Base-by-base conservation (phyloP, 1,140 invertebrate species). In the Portunus trituberculatus region DNA sequence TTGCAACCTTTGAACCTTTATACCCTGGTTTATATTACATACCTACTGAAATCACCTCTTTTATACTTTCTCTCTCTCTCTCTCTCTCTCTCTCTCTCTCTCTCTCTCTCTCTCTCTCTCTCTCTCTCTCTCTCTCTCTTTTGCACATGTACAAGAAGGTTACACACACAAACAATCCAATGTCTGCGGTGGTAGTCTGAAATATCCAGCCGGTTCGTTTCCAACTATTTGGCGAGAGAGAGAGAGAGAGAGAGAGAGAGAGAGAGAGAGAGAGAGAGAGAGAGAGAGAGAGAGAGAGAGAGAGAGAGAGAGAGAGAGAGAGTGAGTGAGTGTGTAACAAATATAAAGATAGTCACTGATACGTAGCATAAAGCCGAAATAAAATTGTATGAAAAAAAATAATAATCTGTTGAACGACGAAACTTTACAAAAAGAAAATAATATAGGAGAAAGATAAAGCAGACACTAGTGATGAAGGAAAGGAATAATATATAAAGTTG, bases 81-180 rank as follows among this genome's bases (percentile, higher is more conserved):
- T 39, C 86, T 88, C 86, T 88, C 86, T 32, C 86, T 88, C 86
- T 39, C 25, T 25, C 29, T 8, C 29, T 88, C 86, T 32, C 86
- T 88, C 31, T 39, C 86, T 88, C 86, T 88, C 86, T 32, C 31
- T 88, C 31, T n/a, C 7, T 39, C 28, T 32, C 31, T 39, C 86
- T 88, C 86, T 88, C 86, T 32, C 86, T 88, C 86, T 39, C 86
- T 88, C 86, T 88, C 87, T 45, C 87, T 45, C 87, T 45, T 31
- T 45, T 39, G 20, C 39, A 39, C 32, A 32, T 32, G 0, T 32
- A 39, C 32, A 52, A 39, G 39, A 6, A 2, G 39, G 25, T 14
- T 14, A 90, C 39, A 90, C 88, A 90, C 4, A 12, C 32, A 46
- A n/a, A 8, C 14, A 46, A 14, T 20, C 45, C 39, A 16, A 76